These are phyloP conservation scores for Cenopis cana DNA, from an alignment of 2,888 invertebrate species.

Conservation along the genomic window DNA sequence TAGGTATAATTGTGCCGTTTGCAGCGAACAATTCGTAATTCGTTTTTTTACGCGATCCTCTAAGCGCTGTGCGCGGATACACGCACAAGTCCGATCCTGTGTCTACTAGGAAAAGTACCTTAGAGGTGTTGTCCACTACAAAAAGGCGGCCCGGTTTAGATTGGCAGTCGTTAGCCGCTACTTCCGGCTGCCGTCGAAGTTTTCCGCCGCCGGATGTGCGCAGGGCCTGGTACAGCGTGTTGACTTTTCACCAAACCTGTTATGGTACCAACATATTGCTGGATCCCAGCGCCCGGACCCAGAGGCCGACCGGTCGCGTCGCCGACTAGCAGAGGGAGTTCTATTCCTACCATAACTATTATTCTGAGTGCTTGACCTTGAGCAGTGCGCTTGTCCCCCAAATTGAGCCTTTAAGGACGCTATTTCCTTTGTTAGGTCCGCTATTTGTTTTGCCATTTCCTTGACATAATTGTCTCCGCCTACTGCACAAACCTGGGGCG, in stretches of 20 bases:
- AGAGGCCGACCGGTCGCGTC: neutral
- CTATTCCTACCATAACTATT: neutral
- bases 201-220: slow-evolving; percentile 1
- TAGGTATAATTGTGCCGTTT: slow-evolving; percentile 11
- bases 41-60: slow-evolving; percentile 36
- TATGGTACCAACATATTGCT: slow-evolving; percentile 11
- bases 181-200: slow-evolving; percentile 23
- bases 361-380: neutral
- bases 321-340: neutral
- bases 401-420: slow-evolving; percentile 2
- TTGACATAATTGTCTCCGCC: neutral
- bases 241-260: neutral
- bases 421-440: neutral
- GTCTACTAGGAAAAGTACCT: slow-evolving; percentile 4
- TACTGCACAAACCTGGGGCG: slow-evolving; percentile 9
- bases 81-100: slow-evolving; percentile 10
- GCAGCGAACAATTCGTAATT: slow-evolving; percentile 12
- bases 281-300: neutral
- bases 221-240: slow-evolving; percentile 16
- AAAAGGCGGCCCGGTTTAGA: slow-evolving; percentile 11
- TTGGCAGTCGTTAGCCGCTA: slow-evolving; percentile 22
- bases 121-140: slow-evolving; percentile 2
- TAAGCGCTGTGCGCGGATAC: slow-evolving; percentile 33
- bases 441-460: slow-evolving; percentile 8
- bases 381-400: neutral